Percentiles rank a stretch among this genome's conserved stretches.
Evolutionary conservation across 2,113 vertebrate genomes (phyloP).

Genomic region (Cyanistes caeruleus): DNA sequence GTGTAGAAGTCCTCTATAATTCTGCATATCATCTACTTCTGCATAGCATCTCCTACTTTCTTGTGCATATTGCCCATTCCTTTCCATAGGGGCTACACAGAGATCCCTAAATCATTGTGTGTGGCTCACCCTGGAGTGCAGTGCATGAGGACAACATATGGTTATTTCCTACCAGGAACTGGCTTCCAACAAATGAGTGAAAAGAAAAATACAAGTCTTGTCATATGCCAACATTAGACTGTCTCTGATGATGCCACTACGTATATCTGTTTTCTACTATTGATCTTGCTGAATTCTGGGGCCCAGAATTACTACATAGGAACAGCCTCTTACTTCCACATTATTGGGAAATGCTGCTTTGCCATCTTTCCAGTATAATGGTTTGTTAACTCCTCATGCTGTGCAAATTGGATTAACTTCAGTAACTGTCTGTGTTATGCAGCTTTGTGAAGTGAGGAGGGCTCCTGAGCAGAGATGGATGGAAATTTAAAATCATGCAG

Average conservation of each 20-base stretch:
- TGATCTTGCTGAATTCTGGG: not conserved
- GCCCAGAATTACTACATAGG: not conserved
- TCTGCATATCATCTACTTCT: not conserved
- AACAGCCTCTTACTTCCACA: not conserved
- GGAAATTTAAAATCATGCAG: not conserved
- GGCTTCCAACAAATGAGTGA: not conserved
- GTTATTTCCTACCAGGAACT: not conserved
- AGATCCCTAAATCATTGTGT: not conserved
- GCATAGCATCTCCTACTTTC: not conserved
- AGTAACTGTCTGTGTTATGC: not conserved
- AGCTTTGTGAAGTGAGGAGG: not conserved
- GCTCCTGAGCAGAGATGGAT: not conserved
- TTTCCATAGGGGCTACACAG: not conserved
- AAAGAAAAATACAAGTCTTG: not conserved
- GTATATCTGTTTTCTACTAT: not conserved
- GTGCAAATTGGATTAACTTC: not conserved
- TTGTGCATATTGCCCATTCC: not conserved
- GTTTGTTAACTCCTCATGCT: not conserved
- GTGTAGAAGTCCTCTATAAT: not conserved
- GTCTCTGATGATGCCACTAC: not conserved
- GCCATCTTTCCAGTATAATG: not conserved
- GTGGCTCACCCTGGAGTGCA: not conserved
- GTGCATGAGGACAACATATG: fast-evolving
- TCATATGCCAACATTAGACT: fast-evolving
- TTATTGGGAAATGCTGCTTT: not conserved